Evolutionary conservation across 53 echinoderm and acorn worm genomes (phyloP).

Genomic region (Stichopus horrens): DNA sequence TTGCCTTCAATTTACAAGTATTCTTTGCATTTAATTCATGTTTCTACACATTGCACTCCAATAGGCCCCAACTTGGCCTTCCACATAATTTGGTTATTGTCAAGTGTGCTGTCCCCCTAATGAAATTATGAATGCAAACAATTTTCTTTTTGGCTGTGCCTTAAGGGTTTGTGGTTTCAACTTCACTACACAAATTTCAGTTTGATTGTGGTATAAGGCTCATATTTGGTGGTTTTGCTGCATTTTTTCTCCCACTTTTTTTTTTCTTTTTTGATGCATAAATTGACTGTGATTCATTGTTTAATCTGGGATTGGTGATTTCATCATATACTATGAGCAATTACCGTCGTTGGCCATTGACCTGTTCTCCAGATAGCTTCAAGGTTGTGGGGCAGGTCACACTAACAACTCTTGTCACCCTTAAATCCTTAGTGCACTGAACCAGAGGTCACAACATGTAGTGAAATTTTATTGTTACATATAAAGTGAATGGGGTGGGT

Average conservation of each 20-base stretch:
- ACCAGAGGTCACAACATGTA: too few relatives aligned
- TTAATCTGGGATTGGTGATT: conserved; percentile 30
- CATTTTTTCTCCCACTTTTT: not conserved
- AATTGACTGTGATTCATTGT: conserved; percentile 7
- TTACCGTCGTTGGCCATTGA: conserved; percentile 10
- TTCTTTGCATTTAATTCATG: conserved; percentile 4
- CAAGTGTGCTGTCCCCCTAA: not conserved
- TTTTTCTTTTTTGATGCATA: not conserved
- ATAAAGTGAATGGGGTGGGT: too few relatives aligned
- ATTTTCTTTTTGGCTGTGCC: conserved; percentile 3
- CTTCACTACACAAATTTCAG: conserved; percentile 10
- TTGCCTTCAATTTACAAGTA: not conserved
- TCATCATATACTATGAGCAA: not conserved
- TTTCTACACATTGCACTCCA: not conserved
- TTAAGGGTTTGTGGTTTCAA: conserved; percentile 33
- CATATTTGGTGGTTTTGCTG: not conserved
- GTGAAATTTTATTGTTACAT: too few relatives aligned
- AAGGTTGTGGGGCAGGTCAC: too few relatives aligned
- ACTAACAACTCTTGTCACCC: too few relatives aligned
- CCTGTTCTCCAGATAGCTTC: not conserved
- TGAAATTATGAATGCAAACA: conserved; percentile 15
- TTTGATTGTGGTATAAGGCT: not conserved
- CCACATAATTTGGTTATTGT: not conserved
- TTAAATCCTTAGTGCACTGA: too few relatives aligned
- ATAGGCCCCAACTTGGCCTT: not conserved